Base-by-base conservation (phyloP, 35 echinoderm and acorn worm species). In the Lytechinus variegatus region DNA sequence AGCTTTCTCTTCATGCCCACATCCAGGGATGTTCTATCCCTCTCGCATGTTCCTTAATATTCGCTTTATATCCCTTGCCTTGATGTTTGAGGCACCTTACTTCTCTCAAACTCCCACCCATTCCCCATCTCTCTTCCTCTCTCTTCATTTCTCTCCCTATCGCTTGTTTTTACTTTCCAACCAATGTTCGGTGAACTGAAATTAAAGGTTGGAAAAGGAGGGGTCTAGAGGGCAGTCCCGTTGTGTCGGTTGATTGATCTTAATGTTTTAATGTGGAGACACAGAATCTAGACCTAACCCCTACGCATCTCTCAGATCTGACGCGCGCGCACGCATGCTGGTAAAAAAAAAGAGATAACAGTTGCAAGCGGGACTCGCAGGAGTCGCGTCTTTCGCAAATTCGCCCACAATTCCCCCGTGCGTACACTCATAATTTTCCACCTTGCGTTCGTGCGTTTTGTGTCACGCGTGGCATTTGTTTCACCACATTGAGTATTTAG, bases 261-360 rank as follows among this genome's bases (percentile, higher is more conserved):
- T 89, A 89, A 89, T 89, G 87, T 89, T 52, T 71, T 89, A 89
- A 89, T 89, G 87, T 53, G 87, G 87, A 33, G 87, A 89, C 87
- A 12, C 87, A 2, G 87, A 4, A 89, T 11, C 52, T 9, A 53
- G 87, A 29, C 27, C 87, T 8, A 44, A 44, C 33, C 33, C 33
- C 33, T 44, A 44, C 52, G 28, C 1, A 27, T 53, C 51, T 27
- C 28, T 28, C 28, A 16, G 19, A 89, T 11, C 55, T 44, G 33
- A 56, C 55, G 11, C 55, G 11, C 55, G 11, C 55, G 11, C 55
- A 33, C 10, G 0, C 28, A 44, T 44, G 33, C 1, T 1, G 33
- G 2, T 44, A 44, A 44, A 44, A 44, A 44, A 44, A 44, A 44
- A 44, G 2, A 44, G 33, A 44, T 44, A 44, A 44, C 33, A 44